Evolutionary conservation across 2,888 invertebrate genomes (phyloP), one percentile per base, ranked within the genome.

Genomic region (Caenorhabditis drosophilae): DNA sequence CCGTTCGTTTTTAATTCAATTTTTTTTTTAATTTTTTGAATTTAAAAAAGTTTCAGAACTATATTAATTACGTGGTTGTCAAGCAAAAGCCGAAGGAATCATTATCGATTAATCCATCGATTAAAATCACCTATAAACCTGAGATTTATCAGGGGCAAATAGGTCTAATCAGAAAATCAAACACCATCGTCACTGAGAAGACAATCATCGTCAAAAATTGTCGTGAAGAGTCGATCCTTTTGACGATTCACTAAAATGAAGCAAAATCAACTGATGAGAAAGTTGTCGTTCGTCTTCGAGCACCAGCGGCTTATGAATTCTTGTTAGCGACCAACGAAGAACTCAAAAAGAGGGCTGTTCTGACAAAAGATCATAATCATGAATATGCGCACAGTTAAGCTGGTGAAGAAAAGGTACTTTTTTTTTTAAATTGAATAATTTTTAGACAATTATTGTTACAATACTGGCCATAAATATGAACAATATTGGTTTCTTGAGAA

Each of bases 91-190:
- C 58, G 26, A 54, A 75, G 42, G 80, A 82, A 44, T 83, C 84
- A 1, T 71, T 85, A 47, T 85, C 85, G 35, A 80, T 84, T 12
- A 85, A 85, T 62, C 80, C 83, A 4, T 76, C 84, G 12, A 76
- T 85, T 20, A 76, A 79, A 55, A 74, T 85, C 7, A 76, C 67
- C 16, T 84, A 84, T 74, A 78, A 83, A 51, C 84, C 85, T 16
- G 74, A 79, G 47, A 76, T 83, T 67, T 82, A 73, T 62, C 76
- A 77, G 9, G 82, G 83, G 34, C 66, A 72, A 53, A 48, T 26
- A 15, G 71, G 71, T 44, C 27, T 60, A 16, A 53, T 71, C 53
- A 60, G 50, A 27, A 71, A 68, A 48, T 35, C 45, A 35, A 59
- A 61, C 12, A 31, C 60, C 1, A 48, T 53, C n/a, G 62, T 56